Base-by-base conservation (phyloP, 2,888 invertebrate genomes). In the Mesorhabditis spiculigera region DNA sequence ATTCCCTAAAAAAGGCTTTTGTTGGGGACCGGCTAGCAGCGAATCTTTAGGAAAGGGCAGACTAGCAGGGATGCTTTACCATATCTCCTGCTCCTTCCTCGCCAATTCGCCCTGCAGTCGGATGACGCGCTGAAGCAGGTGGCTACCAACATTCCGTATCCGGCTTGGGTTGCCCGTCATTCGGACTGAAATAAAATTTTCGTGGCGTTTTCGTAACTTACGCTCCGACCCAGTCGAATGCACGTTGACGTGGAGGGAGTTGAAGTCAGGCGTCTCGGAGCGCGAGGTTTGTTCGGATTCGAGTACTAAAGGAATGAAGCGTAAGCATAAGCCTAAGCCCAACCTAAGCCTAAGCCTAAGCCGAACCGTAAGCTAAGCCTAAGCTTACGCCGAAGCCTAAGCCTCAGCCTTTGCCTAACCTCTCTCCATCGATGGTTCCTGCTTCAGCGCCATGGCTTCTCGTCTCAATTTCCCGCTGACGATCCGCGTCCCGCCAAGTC, bases 31-130 rank as follows among this genome's bases (percentile, higher is more conserved):
- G 28, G 28, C 28, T 28, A 3, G 28, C 28, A 28, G 28, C 28
- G 28, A 28, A 28, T 28, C 28, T 28, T 28, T 28, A 28, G 28
- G 28, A 28, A 28, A 28, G 28, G 28, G 28, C 28, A 28, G 28
- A 28, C 28, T 28, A 28, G 28, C 28, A 28, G 28, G 28, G 28
- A 28, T 50, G 8, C 10, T 50, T 50, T 50, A 50, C 58, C 58
- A 13, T 13, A 50, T 50, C 58, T 50, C 58, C n/a, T 50, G 58
- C 8, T 50, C 58, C n/a, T 50, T 50, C 58, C 58, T 50, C n/a
- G 58, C 58, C 58, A 50, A 50, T 50, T 50, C 58, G 58, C 58
- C n/a, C 58, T 50, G 58, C n/a, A 50, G n/a, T 13, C 58, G 58
- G n/a, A 50, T 50, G 10, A 50, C 58, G 10, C 58, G 8, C n/a